These are phyloP conservation scores for Aviceda subcristata DNA, from an alignment of 2,113 vertebrate species.

Conservation along the genomic window DNA sequence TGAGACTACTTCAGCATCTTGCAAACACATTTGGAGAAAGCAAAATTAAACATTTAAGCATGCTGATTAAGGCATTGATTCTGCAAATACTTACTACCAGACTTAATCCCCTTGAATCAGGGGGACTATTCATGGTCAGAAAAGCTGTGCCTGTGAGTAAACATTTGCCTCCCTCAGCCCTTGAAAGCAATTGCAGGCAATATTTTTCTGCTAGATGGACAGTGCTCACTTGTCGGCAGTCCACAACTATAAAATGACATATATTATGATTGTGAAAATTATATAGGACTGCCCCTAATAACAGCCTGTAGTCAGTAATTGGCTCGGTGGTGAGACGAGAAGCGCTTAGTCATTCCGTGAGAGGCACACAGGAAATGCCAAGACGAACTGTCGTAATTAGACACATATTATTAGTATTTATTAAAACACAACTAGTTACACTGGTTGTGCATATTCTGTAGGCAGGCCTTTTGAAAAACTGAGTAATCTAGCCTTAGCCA, in stretches of 20 bases:
- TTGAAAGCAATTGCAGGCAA: background rate
- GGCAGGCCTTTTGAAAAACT: conserved; percentile 9
- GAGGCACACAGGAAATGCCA: conserved; percentile 46
- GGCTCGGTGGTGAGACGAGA: background rate
- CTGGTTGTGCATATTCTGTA: conserved; percentile 28
- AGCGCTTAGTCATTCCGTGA: conserved; percentile 1
- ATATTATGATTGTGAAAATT: conserved; percentile 4
- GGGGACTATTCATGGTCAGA: background rate
- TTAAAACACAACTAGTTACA: conserved; percentile 56
- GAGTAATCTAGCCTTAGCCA: background rate
- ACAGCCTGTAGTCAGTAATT: background rate
- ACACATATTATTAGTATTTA: conserved; percentile 37
- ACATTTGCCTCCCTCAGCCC: background rate
- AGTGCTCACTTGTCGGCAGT: background rate
- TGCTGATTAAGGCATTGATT: conserved; percentile 11
- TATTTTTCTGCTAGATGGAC: background rate
- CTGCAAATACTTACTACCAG: background rate
- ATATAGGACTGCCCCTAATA: conserved; percentile 25
- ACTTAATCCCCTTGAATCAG: conserved; percentile 7
- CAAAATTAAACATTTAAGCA: background rate
- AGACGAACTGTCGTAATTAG: background rate
- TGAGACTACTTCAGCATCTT: background rate
- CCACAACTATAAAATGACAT: background rate
- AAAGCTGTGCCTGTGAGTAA: conserved; percentile 32
- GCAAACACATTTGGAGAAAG: background rate